phyloP scores from a whole-genome alignment of 1,140 invertebrate species.

The Ceratina japonica region DNA sequence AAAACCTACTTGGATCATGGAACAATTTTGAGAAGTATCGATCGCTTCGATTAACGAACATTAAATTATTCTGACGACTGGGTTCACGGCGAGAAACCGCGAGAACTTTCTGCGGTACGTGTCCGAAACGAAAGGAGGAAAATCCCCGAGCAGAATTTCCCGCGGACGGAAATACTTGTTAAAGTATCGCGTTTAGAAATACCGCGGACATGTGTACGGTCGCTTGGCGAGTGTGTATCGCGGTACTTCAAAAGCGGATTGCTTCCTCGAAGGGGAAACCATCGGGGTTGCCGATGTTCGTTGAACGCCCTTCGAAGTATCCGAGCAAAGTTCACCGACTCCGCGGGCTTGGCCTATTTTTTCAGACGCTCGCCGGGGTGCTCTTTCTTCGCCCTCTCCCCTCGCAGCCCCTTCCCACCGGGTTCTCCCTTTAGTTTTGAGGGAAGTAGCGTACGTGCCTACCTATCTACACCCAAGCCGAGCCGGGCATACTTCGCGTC shows the following conservation, averaged over 20 bases:
- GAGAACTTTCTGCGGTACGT: too few species aligned
- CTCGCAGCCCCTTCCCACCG: background rate
- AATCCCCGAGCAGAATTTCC: background rate
- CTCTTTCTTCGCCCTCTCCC: conserved; percentile 13
- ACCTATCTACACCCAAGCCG: conserved; percentile 22
- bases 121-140: background rate
- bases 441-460: conserved; percentile 28
- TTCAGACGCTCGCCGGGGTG: conserved; percentile 32
- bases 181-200: conserved; percentile 1
- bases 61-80: too few species aligned
- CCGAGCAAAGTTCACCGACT: conserved; percentile 51
- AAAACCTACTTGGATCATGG: too few species aligned
- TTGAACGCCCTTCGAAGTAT: conserved; percentile 46
- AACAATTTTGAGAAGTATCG: too few species aligned
- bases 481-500: conserved; percentile 34
- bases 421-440: background rate
- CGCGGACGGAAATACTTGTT: too few species aligned
- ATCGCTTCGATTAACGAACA: too few species aligned
- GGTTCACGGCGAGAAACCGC: too few species aligned
- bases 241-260: conserved; percentile 34
- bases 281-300: conserved; percentile 39
- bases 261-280: conserved; percentile 36
- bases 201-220: background rate
- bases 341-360: conserved; percentile 48
- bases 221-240: conserved; percentile 11